Base-by-base conservation (phyloP, 2,113 vertebrate species). In the Indicator indicator region DNA sequence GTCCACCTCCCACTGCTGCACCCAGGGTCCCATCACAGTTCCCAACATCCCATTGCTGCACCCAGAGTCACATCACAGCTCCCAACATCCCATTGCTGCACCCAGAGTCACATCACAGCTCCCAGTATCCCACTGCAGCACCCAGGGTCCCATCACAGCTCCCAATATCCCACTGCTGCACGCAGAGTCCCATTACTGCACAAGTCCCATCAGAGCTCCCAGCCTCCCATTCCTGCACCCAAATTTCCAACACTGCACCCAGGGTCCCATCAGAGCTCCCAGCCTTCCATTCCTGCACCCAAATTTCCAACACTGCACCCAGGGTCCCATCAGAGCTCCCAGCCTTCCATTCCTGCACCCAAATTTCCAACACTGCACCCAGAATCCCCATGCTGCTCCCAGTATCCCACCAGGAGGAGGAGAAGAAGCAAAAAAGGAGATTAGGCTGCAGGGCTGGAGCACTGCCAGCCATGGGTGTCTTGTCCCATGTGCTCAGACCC, bases 51-150 rank as follows among this genome's bases (percentile, higher is more conserved):
- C 73, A 36, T 16, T 50, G 10, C 48, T 50, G 48, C 48, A 50
- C 13, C 38, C 40, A 40, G 11, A 8, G 19, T 15, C n/a, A 33
- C 50, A 52, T 0, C 0, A 0, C 18, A 12, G 4, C 30, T 1
- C 3, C 60, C 60, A 24, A 17, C 4, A 16, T 30, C 74, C 46
- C 33, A 30, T 5, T 2, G 1, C n/a, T 38, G 27, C 46, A 9
- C 38, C 36, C 59, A 70, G 46, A 4, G 19, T 20, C 46, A 46
- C 46, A 50, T 23, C 48, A 50, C 20, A 21, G 21, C 48, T 11
- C 21, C 48, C 48, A 23, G 48, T 11, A 21, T 23, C 48, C n/a
- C 52, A n/a, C 0, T 3, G 0, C 38, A 8, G 62, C 9, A 2
- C 8, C 56, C 56, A 33, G 3, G 4, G 7, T 1, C 58, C 23